Evolutionary conservation across 1,140 invertebrate genomes (phyloP).

Genomic region (Pristionchus pacificus): DNA sequence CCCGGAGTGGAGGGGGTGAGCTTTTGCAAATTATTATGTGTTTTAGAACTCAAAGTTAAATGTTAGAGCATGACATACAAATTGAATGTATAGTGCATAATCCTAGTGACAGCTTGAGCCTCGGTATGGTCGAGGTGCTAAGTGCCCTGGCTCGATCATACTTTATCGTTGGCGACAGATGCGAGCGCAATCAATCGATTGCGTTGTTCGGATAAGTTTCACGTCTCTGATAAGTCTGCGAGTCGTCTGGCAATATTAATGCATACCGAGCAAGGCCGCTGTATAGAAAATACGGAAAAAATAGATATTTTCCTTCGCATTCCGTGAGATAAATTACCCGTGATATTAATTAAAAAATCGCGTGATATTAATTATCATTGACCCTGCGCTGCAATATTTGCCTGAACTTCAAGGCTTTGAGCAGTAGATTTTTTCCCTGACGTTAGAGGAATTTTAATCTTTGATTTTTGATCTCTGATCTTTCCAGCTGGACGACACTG

Average conservation of each 20-base stretch:
- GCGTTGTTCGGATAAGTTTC: slow-evolving; percentile 12
- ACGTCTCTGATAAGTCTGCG: no score
- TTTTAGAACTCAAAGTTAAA: slow-evolving; percentile 5
- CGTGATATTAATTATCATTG: slow-evolving; percentile 3
- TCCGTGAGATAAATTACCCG: no score
- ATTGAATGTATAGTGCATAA: no score
- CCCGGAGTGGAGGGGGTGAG: neutral
- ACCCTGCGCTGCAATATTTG: neutral
- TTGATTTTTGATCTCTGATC: no score
- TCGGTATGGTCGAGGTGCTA: neutral
- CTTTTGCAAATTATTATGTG: slow-evolving; percentile 3
- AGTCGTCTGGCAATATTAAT: no score
- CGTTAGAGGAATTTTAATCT: neutral
- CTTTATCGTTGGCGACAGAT: neutral
- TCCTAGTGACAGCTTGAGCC: neutral
- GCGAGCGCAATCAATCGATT: slow-evolving; percentile 9
- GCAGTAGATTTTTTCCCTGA: neutral
- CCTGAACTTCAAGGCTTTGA: neutral
- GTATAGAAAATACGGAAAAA: no score
- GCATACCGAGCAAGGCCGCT: no score
- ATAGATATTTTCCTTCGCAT: no score
- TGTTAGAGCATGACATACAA: no score
- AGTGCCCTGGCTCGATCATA: neutral
- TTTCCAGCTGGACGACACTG: no score
- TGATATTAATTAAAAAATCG: no score